A percentile compares a stretch with the other conserved stretches of the same genome.
Conservation (phyloP, 2,113 vertebrate genomes). For the Pimephales promelas region DNA sequence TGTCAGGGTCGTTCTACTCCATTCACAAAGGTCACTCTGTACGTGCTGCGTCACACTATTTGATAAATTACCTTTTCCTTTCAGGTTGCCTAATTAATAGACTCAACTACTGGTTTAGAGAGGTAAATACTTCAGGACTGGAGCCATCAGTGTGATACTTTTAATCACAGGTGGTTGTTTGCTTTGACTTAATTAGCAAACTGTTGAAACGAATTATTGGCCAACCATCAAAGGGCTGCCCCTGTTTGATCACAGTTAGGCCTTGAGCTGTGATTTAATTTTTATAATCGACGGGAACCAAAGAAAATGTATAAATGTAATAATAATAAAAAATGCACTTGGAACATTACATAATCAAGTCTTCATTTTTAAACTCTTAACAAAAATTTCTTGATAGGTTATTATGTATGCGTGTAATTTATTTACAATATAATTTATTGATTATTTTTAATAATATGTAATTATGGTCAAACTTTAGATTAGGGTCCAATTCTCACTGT, state of each 20-base stretch:
- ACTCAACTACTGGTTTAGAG: constrained; percentile 14
- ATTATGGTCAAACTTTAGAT: no score
- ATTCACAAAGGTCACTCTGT: background rate
- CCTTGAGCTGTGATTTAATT: constrained; percentile 38
- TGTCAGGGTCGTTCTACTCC: background rate
- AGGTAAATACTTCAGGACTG: constrained; percentile 33
- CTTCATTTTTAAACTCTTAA: no score
- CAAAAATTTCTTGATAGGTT: background rate
- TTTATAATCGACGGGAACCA: constrained; percentile 3
- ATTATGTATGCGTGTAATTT: background rate
- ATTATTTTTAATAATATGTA: background rate
- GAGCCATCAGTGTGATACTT: constrained; percentile 22
- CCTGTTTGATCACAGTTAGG: constrained; percentile 35
- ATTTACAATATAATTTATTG: background rate
- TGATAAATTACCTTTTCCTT: constrained; percentile 1
- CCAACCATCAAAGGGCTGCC: constrained; percentile 14
- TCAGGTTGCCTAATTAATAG: constrained; percentile 29
- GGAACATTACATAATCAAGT: background rate
- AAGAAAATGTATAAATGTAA: background rate
- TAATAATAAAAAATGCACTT: background rate
- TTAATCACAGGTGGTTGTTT: constrained; percentile 42
- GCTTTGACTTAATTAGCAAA: constrained; percentile 37
- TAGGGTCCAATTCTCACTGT: no score
- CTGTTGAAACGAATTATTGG: constrained; percentile 25
- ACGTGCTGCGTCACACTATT: background rate